A percentile compares a stretch with the other conserved stretches of the same genome.
Evolutionary conservation across 2,797 vertebrate species (phyloP).

Genomic region (Kryptolebias ocellatus): DNA sequence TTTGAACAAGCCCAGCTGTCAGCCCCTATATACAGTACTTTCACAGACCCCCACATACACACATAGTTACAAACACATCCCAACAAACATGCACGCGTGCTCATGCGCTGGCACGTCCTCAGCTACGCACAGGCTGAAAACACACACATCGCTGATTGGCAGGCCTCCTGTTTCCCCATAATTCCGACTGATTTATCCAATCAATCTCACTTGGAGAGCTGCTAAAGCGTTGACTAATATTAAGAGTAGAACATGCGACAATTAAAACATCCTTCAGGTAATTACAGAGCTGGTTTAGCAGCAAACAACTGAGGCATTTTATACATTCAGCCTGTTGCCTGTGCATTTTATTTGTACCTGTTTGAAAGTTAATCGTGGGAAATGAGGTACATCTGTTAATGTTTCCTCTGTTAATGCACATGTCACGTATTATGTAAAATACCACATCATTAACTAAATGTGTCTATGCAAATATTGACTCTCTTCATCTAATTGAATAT

Average conservation of each 20-base stretch:
- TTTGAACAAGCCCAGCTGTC: conserved; percentile 83
- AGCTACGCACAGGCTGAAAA: conserved; percentile 39
- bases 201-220: conserved; percentile 79
- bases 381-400: conserved; percentile 65
- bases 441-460: conserved; percentile 55
- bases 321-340: conserved; percentile 62
- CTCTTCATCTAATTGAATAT: conserved; percentile 54
- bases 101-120: conserved; percentile 57
- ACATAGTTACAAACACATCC: conserved; percentile 21
- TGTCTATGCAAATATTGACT: conserved; percentile 67
- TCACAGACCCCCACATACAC: conserved; percentile 28
- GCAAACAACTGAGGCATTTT: conserved; percentile 79
- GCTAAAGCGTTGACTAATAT: conserved; percentile 81
- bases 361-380: conserved; percentile 63
- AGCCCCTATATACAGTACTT: conserved; percentile 66
- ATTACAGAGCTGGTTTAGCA: conserved; percentile 89
- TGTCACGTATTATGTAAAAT: conserved; percentile 62
- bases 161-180: conserved; percentile 79
- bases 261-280: conserved; percentile 85
- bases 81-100: conserved; percentile 49
- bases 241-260: conserved; percentile 81
- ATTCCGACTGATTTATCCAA: conserved; percentile 81
- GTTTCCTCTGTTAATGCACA: conserved; percentile 44
- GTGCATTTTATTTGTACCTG: conserved; percentile 65
- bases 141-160: conserved; percentile 76